Base-by-base conservation (phyloP, 53 echinoderm and acorn worm genomes). In the Pentamera pediparva region DNA sequence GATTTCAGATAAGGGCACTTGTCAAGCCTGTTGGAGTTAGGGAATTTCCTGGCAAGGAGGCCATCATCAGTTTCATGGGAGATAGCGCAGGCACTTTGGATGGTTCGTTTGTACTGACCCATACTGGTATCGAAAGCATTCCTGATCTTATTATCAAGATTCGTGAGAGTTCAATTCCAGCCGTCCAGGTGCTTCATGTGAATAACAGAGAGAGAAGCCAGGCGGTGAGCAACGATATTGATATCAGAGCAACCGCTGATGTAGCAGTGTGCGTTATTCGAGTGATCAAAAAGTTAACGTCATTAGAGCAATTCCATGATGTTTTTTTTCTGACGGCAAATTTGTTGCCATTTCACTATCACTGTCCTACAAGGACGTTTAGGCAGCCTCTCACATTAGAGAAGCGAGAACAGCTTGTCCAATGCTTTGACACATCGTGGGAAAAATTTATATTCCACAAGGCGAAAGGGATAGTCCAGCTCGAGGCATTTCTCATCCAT, bases 401-500 rank as follows among this genome's bases (percentile, higher is more conserved):
- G 8, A 71, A 43, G 49, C 72, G 47, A 71, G 26, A 71, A 33
- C 18, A 71, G 8, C 51, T 71, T 34, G 72, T 71, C 10, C 24
- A 20, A 3, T 52, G 10, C 0, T 27, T 21, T 47, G 72, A 71
- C 47, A 29, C 1, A 32, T 52, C 27, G 21, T 71, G 72, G 72
- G 30, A 11, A 12, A 34, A 71, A 29, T 71, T 51, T 71, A 49
- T 43, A 4, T 12, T n/a, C 1, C 72, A 51, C 32, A 26, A 71
- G 26, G 49, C 1, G 20, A 71, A 71, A n/a, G n/a, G n/a, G n/a
- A n/a, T n/a, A n/a, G n/a, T n/a, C n/a, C n/a, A n/a, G n/a, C 21
- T 75, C 1, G 75, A 75, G 37, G 56, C 56, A 59, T 75, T 75
- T 75, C 58, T 75, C 34, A 59, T 75, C 35, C 57, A 75, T 75